These are phyloP conservation scores for Brachyalestes nurse DNA, from an alignment of 2,797 vertebrate species.

Conservation along the genomic window DNA sequence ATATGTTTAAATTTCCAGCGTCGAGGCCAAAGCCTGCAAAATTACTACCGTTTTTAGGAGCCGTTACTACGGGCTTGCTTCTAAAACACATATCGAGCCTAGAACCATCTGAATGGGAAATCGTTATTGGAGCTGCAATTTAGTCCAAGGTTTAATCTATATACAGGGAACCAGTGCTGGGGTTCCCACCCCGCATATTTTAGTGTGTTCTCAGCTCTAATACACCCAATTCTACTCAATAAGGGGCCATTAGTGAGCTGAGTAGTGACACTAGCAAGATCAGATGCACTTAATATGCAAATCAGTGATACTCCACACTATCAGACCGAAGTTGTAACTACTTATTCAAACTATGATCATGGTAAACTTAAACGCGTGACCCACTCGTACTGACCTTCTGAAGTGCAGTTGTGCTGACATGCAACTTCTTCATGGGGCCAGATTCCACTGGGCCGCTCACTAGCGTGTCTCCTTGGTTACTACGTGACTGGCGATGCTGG, in stretches of 20 bases:
- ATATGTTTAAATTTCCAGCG: background rate
- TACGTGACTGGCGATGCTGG: slow-evolving; percentile 89
- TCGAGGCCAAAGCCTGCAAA: background rate
- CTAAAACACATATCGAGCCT: background rate
- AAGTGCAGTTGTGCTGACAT: slow-evolving; percentile 97
- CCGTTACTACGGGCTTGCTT: background rate
- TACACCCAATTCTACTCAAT: no score
- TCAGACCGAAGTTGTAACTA: no score
- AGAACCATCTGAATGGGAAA: background rate
- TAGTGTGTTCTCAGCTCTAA: background rate
- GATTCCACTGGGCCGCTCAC: slow-evolving; percentile 91
- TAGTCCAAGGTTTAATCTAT: background rate
- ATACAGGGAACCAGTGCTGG: background rate
- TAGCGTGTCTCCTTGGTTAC: slow-evolving; percentile 87
- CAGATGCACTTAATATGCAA: background rate
- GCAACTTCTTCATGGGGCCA: slow-evolving; percentile 97
- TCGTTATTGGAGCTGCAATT: background rate
- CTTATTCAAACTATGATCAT: no score
- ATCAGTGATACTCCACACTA: background rate
- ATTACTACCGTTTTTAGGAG: background rate
- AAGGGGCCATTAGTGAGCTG: background rate
- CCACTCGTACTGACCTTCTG: slow-evolving; percentile 86
- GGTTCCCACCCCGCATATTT: background rate
- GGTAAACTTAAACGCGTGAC: background rate
- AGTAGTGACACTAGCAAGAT: background rate